A percentile compares a stretch with the other conserved stretches of the same genome.
Evolutionary conservation across 2,113 vertebrate genomes (phyloP).

Genomic region (Murina feae): DNA sequence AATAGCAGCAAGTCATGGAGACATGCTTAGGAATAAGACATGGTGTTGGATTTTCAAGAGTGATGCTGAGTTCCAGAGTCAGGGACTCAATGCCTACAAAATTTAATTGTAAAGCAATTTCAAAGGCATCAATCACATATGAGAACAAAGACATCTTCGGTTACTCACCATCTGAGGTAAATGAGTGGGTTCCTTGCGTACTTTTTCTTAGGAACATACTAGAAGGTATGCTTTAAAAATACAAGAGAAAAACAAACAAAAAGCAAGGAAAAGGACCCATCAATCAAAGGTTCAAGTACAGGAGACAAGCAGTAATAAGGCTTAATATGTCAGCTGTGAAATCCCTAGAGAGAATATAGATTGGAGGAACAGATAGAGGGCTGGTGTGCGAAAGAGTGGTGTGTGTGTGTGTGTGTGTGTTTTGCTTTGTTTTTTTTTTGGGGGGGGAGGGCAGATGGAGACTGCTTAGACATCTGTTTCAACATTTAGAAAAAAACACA

Average conservation of each 20-base stretch:
- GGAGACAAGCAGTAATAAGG: background rate
- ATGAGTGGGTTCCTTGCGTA: background rate
- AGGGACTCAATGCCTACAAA: background rate
- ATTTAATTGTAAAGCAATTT: background rate
- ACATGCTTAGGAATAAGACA: background rate
- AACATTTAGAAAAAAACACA: background rate
- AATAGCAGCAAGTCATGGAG: background rate
- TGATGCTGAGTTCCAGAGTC: background rate
- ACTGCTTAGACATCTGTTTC: background rate
- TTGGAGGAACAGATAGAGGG: background rate
- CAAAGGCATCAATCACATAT: background rate
- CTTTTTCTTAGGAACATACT: background rate
- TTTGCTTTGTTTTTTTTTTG: no score
- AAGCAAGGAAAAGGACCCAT: background rate
- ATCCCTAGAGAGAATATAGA: background rate
- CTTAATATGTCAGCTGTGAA: background rate
- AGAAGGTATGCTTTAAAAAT: background rate
- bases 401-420: no score
- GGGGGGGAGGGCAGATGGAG: background rate
- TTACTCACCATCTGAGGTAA: background rate
- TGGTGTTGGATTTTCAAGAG: background rate
- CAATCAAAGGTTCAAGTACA: background rate
- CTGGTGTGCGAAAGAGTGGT: accelerated
- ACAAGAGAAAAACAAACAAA: background rate
- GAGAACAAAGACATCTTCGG: background rate